A percentile compares a stretch with the other conserved stretches of the same genome.
These are phyloP conservation scores for Porites divaricata DNA, from an alignment of 92 coral and sea anemone genomes.

Conservation along the genomic window DNA sequence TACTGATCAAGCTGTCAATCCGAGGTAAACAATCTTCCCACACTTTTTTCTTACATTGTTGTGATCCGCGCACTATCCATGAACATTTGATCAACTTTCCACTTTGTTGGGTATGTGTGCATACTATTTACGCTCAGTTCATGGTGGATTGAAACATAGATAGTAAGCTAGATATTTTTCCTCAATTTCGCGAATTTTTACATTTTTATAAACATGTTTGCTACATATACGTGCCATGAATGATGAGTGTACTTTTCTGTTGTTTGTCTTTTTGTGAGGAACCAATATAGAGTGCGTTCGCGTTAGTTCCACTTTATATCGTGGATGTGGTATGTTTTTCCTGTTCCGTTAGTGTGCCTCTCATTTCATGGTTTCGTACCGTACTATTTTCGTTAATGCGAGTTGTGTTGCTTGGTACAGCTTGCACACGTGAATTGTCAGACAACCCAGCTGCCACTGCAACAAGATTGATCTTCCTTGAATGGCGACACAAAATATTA, in stretches of 20 bases:
- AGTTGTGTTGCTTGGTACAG: too few species aligned
- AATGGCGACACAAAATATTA: constrained; percentile 11
- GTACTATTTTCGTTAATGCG: not conserved
- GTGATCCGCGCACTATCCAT: not conserved
- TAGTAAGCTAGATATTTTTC: too few species aligned
- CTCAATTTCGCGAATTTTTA: not conserved
- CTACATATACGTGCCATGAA: not conserved
- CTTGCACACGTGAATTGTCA: too few species aligned
- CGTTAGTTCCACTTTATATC: not conserved
- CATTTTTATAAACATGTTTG: not conserved
- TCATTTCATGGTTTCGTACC: not conserved
- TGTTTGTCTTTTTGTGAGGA: too few species aligned
- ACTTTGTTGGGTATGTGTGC: not conserved
- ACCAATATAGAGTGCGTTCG: not conserved
- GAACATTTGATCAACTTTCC: not conserved
- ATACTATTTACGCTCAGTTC: too few species aligned
- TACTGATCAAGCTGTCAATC: constrained; percentile 75
- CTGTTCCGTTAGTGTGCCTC: not conserved
- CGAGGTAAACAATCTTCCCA: constrained; percentile 52
- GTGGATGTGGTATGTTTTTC: not conserved
- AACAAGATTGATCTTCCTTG: not conserved
- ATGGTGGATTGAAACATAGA: too few species aligned
- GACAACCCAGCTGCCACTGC: not conserved
- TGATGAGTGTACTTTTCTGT: not conserved
- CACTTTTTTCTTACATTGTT: not conserved